phyloP scores from a whole-genome alignment of 2,888 invertebrate genomes.

The Oscheius sp. region DNA sequence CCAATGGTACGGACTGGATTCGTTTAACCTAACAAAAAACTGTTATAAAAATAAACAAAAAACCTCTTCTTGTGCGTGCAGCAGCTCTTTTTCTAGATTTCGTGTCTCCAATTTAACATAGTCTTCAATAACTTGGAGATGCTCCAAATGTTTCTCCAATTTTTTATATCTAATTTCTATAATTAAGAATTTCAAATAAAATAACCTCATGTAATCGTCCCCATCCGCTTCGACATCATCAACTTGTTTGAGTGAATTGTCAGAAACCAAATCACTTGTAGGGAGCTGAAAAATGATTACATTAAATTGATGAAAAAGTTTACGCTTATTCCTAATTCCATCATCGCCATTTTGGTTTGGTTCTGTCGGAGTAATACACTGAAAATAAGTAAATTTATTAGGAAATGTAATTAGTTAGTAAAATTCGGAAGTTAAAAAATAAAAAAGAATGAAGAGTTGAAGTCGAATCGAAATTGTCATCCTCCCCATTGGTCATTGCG shows the following conservation, averaged over 20 bases:
- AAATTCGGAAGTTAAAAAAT: too few species aligned
- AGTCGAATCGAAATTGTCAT: too few species aligned
- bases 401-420: too few species aligned
- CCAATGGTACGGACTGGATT: constrained; percentile 97
- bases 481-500: too few species aligned
- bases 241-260: neutral
- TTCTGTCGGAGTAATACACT: too few species aligned
- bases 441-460: too few species aligned
- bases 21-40: constrained; percentile 82
- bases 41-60: neutral
- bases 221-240: constrained; percentile 11
- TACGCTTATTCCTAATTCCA: too few species aligned
- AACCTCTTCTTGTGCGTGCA: constrained; percentile 86
- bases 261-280: too few species aligned
- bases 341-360: too few species aligned
- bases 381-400: too few species aligned
- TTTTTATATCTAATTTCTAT: constrained; percentile 77
- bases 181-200: neutral
- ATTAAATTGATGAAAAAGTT: too few species aligned
- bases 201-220: constrained; percentile 32
- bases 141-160: constrained; percentile 93
- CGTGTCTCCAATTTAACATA: constrained; percentile 99
- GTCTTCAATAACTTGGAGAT: constrained; percentile 97
- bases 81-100: constrained; percentile 95
- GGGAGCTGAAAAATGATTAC: too few species aligned